A percentile compares a stretch with the other conserved stretches of the same genome.
Evolutionary conservation across 2,113 vertebrate genomes (phyloP).

Genomic region (Lophochroa leadbeateri): DNA sequence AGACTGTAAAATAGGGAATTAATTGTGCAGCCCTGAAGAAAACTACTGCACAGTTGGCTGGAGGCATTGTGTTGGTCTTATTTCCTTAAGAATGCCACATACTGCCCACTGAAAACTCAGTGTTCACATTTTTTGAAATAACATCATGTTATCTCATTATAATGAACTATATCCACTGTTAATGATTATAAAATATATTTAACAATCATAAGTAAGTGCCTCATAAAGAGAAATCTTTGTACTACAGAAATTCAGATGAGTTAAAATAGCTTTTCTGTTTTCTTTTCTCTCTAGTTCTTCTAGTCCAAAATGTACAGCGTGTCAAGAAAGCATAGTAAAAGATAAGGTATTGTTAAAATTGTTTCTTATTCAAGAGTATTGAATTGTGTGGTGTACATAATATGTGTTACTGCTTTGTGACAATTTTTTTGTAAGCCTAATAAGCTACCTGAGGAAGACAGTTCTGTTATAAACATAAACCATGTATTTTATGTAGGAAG

Average conservation of each 20-base stretch:
- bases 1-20: not conserved
- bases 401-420: not conserved
- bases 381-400: not conserved
- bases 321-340: slow-evolving; percentile 80
- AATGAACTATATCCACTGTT: not conserved
- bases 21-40: not conserved
- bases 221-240: not conserved
- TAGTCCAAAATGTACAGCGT: slow-evolving; percentile 79
- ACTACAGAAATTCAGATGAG: not conserved
- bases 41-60: not conserved
- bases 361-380: not conserved
- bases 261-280: not conserved
- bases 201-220: not conserved
- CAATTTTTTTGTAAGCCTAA: not conserved
- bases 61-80: not conserved
- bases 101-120: not conserved
- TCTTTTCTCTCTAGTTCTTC: slow-evolving; percentile 70
- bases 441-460: not conserved
- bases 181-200: not conserved
- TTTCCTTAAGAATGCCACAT: not conserved
- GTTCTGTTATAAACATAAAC: not conserved
- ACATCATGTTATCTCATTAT: not conserved
- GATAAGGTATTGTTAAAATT: slow-evolving; percentile 76
- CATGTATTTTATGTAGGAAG: not conserved
- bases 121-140: not conserved